Percentiles rank a stretch among this genome's conserved stretches.
These are phyloP conservation scores for Copidosoma aretas DNA, from an alignment of 2,888 invertebrate genomes.

Conservation along the genomic window DNA sequence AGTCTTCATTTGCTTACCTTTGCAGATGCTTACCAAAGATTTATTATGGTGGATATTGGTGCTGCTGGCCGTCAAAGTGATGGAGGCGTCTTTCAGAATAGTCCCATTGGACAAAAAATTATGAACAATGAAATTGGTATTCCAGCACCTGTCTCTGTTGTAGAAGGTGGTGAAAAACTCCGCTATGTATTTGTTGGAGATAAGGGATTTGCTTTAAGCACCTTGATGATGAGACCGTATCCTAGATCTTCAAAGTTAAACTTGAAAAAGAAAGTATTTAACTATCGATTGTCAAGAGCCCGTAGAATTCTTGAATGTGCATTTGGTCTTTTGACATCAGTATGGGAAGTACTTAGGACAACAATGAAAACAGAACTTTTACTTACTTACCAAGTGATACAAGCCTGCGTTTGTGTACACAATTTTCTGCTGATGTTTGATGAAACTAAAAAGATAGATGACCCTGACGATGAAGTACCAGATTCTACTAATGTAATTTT, in stretches of 20 bases:
- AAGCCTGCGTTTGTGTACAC: constrained; percentile 37
- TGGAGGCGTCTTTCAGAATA: constrained; percentile 39
- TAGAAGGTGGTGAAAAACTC: constrained; percentile 3
- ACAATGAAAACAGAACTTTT: constrained; percentile 30
- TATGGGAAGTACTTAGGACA: constrained; percentile 35
- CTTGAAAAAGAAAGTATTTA: constrained; percentile 34
- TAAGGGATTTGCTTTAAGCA: constrained; percentile 33
- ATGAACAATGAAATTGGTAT: neutral
- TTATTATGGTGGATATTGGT: constrained; percentile 38
- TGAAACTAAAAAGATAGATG: too few relatives aligned
- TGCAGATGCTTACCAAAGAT: constrained; percentile 40
- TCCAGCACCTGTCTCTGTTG: neutral
- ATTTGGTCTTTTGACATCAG: constrained; percentile 36
- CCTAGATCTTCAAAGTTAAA: constrained; percentile 27
- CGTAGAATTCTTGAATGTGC: constrained; percentile 37
- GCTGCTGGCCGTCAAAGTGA: constrained; percentile 37
- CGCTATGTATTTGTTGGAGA: constrained; percentile 40
- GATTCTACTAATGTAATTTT: too few relatives aligned
- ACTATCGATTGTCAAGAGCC: constrained; percentile 38
- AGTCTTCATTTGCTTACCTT: constrained; percentile 41
- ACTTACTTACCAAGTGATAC: constrained; percentile 22
- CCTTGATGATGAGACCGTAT: constrained; percentile 38
- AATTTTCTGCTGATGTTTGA: constrained; percentile 18
- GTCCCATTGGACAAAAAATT: constrained; percentile 33
- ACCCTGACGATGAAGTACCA: too few relatives aligned